These are phyloP conservation scores for Donacobius atricapilla DNA, from an alignment of 2,113 vertebrate genomes.

Conservation along the genomic window DNA sequence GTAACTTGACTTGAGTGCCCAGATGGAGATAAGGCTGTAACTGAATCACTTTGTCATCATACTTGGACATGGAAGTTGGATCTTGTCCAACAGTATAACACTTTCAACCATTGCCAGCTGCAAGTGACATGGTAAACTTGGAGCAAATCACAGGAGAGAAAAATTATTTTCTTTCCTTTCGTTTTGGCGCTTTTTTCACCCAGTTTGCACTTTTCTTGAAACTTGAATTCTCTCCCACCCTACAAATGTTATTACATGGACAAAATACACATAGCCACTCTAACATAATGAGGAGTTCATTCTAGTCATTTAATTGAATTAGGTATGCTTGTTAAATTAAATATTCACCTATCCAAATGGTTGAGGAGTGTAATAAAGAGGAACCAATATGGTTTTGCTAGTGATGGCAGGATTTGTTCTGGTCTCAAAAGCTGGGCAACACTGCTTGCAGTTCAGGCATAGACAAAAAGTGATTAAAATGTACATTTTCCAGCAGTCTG, in stretches of 20 bases:
- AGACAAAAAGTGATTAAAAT: not conserved
- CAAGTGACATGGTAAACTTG: not conserved
- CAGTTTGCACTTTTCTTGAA: not conserved
- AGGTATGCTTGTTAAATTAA: not conserved
- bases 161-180: not conserved
- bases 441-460: not conserved
- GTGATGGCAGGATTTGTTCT: not conserved
- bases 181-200: fast-evolving
- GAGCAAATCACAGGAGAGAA: not conserved
- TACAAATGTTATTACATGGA: not conserved
- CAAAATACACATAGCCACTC: not conserved
- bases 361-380: not conserved
- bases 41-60: not conserved
- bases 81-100: not conserved
- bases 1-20: not conserved
- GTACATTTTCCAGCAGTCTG: not conserved
- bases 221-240: not conserved
- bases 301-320: not conserved
- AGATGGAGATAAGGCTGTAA: not conserved
- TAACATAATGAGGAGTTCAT: not conserved
- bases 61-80: not conserved
- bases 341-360: not conserved
- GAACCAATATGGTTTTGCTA: not conserved
- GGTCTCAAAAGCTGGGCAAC: not conserved
- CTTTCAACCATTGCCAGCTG: not conserved